Conservation (phyloP, 2,888 invertebrate species). For the Drosophila niveifrons region DNA sequence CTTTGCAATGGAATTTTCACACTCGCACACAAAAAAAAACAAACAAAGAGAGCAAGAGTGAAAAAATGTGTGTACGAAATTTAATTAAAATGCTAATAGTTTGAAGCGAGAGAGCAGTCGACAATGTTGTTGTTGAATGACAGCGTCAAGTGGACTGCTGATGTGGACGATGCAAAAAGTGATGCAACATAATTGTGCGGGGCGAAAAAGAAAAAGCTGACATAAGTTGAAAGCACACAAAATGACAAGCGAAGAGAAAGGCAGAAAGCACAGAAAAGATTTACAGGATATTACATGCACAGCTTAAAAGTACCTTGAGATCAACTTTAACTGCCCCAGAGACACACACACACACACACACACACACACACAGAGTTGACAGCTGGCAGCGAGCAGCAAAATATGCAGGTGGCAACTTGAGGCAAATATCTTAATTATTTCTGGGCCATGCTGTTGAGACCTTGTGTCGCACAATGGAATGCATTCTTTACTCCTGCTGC, state of each 20-base stretch:
- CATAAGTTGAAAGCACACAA: conserved; percentile 25
- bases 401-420: conserved; percentile 8
- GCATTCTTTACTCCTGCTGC: not conserved
- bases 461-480: conserved; percentile 47
- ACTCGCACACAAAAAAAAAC: conserved; percentile 14
- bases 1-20: conserved; percentile 19
- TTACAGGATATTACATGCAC: conserved; percentile 21
- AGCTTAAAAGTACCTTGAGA: not conserved
- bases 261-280: not conserved
- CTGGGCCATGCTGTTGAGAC: conserved; percentile 17
- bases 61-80: conserved; percentile 47
- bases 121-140: conserved; percentile 72
- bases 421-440: conserved; percentile 49
- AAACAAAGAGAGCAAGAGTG: not conserved
- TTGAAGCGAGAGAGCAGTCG: conserved; percentile 40
- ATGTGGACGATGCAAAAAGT: conserved; percentile 32
- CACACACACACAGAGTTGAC: too few species aligned
- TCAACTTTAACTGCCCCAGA: conserved; percentile 11
- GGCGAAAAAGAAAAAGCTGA: conserved; percentile 15
- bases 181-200: conserved; percentile 70
- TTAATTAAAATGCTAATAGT: conserved; percentile 82
- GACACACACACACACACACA: not conserved
- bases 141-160: conserved; percentile 42
- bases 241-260: conserved; percentile 1
- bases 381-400: not conserved